Base-by-base conservation (phyloP, 2,797 vertebrate genomes). In the Chaenodraco wilsoni region DNA sequence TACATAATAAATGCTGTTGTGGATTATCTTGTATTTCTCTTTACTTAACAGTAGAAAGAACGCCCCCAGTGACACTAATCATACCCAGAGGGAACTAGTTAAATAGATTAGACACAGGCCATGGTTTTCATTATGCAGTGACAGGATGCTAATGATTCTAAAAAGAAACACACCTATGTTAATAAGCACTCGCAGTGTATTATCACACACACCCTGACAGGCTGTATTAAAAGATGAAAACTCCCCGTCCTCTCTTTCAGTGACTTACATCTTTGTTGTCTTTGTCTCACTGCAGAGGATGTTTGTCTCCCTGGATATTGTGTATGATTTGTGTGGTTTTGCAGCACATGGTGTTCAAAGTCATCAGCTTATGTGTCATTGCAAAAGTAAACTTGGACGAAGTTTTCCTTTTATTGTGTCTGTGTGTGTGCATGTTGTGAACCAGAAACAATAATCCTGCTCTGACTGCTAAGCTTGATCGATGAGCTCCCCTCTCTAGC, bases 61-160 rank as follows among this genome's bases (percentile, higher is more conserved):
- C 55, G 23, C 45, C 57, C 40, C 62, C n/a, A 52, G 43, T 72
- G 72, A 23, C 69, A 46, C 48, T 69, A 63, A 74, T 84, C 70
- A 65, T 81, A 80, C 86, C 72, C 79, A 72, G 46, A 56, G 72
- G 79, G 51, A 78, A 65, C 19, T 67, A 46, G 54, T 67, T 76
- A 70, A 81, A 76, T 82, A 68, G 81, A 66, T 64, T 54, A 84
- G 67, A 82, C 66, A 31, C 45, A 83, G 68, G 19, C 72, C 33
- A 60, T 65, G 58, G 48, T 65, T 83, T 93, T 82, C 65, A 78
- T 87, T 83, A 81, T 77, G 75, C 49, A 79, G 66, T 46, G 73
- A 74, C 81, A 77, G 54, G 57, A 68, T 73, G 74, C 19, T 23
- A 58, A 69, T 23, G 4, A 33, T 60, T 63, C 67, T n/a, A 78